Evolutionary conservation across 2,113 vertebrate genomes (phyloP), one percentile per base, ranked within the genome.

Genomic region (Cranoglanis bouderius): DNA sequence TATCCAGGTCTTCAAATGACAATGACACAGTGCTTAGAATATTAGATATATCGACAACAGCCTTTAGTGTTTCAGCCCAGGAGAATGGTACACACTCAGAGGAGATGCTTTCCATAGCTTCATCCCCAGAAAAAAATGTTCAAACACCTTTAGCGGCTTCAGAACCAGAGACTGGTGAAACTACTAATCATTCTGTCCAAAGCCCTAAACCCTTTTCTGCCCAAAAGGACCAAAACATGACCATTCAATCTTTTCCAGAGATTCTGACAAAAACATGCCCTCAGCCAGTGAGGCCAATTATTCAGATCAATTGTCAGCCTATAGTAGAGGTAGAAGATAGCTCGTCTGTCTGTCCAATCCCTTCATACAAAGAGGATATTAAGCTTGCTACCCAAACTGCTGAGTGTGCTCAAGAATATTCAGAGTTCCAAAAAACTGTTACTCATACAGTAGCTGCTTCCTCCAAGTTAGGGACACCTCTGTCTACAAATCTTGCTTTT

Each of bases 371-470:
- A 57, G 43, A 84, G 38, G 35, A 88, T 40, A 72, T 3, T 46
- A 72, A 91, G 35, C 40, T 65, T 67, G 51, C 67, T 83, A n/a
- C 70, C 32, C 82, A 89, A 85, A 88, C 51, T 40, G n/a, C 65
- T 43, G 43, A 91, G 14, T 49, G 38, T 67, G 72, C 78, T 84
- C 91, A 93, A 91, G 85, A 92, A 92, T 90, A 91, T 91, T 91
- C 92, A 85, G 67, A 90, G 35, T 92, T 91, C 77, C 84, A 92
- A 88, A 93, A 92, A 90, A 49, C 84, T 6, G 81, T 93, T 70
- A 90, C 87, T 61, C 89, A 91, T 81, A 89, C 86, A 85, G 55
- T 89, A 82, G 91, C 91, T 83, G 80, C 90, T 55, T 80, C 90
- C 77, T 88, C 89, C 89, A 91, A 92, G 86, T 90, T 87, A 82